Base-by-base conservation (phyloP, 2,797 vertebrate species). In the Micrastur ruficollis region DNA sequence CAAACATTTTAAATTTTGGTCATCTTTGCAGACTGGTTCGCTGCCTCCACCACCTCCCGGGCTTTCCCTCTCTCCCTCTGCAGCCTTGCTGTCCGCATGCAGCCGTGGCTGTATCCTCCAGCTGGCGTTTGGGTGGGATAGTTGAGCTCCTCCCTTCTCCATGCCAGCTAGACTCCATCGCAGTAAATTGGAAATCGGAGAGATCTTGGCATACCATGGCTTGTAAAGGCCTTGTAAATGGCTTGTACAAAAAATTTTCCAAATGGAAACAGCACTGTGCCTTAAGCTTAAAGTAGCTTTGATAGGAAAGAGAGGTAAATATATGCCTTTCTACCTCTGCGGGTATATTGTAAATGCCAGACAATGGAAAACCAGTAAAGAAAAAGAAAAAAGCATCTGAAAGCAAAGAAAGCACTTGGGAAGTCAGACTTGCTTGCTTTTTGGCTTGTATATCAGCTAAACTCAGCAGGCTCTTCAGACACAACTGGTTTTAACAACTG, bases 201-300 rank as follows among this genome's bases (percentile, higher is more conserved):
- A 96, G 91, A 81, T 67, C 63, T 97, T 98, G 97, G 98, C 98
- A 92, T 94, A 78, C 62, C 12, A 4, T 72, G 81, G 73, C 94
- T 97, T 98, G 86, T 97, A 98, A 98, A 98, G 95, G 53, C 88
- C 97, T 96, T 97, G 89, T 96, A 97, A 98, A 98, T 94, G 92
- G 85, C 95, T 96, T 46, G 47, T 81, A 88, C 88, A 96, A 97
- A 97, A 95, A 95, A 93, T 88, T 94, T 98, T 97, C 95, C 97
- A 97, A 97, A 93, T 97, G 96, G 95, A 98, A 98, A 96, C 88
- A 91, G 79, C 71, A 38, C 95, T 95, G 78, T 6, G 40, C 75
- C 89, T 93, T 66, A 67, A 89, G 76, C 94, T 98, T 96, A 90
- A 94, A 98, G 92, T 56, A 63, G 66, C 76, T 91, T 95, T 96